Base-by-base conservation (phyloP, 1,140 invertebrate species). In the Spodoptera frugiperda region DNA sequence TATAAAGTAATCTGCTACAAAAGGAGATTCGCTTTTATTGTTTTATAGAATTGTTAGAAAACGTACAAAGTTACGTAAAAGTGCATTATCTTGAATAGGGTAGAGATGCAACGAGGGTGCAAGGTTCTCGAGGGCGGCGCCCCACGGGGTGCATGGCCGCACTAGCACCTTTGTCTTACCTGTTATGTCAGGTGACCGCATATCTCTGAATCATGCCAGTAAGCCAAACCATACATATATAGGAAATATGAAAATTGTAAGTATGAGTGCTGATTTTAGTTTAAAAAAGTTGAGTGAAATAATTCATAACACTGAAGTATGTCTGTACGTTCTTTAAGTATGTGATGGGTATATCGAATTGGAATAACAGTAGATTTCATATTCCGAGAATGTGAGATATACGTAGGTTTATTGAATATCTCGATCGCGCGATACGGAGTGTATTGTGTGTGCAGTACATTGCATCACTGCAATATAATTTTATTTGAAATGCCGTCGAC, bases 31-130 rank as follows among this genome's bases (percentile, higher is more conserved):
- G 30, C 21, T 48, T 30, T 48, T 39, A 59, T 63, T 63, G 17
- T 33, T 63, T 51, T 53, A 61, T 21, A 14, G 12, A 59, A 8
- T 19, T 63, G 48, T 79, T 33, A 72, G 12, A 78, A 73, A 77
- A 80, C 54, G 54, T 59, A 59, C 53, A 59, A 59, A 73, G 81
- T 92, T 89, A 90, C 84, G 79, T 90, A 86, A 89, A 89, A 78
- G 82, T 82, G 80, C 90, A 88, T 91, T 88, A 89, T 89, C 86
- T 89, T 78, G 86, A 82, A 83, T 80, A 81, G 77, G 82, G 77
- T 39, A 49, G 61, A 76, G 77, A 77, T 78, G 74, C 54, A 53
- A 65, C 48, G 78, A 86, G 86, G 89, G 89, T 86, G 88, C 87
- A 87, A 87, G 81, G 85, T 80, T 84, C 90, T 88, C 79, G 81